Evolutionary conservation across 2,797 vertebrate species (phyloP).

Genomic region (Scleropages formosus): DNA sequence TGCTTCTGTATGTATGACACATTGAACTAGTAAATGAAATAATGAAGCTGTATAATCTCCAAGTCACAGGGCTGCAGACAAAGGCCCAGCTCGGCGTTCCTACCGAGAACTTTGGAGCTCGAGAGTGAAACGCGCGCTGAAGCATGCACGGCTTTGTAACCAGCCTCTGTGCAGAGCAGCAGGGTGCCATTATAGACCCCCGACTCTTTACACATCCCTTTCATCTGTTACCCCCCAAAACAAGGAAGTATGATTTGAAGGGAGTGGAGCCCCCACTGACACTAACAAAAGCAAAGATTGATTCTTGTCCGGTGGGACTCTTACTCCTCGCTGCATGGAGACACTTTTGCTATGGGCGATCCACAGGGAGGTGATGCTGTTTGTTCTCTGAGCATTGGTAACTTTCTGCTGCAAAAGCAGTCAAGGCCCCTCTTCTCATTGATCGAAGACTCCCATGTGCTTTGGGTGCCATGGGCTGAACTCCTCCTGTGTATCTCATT

Average conservation of each 20-base stretch:
- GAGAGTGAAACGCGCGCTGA: not conserved
- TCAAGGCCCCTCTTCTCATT: no score
- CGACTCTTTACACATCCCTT: slow-evolving; percentile 36
- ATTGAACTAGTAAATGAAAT: no score
- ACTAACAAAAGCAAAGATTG: slow-evolving; percentile 7
- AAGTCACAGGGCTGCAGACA: not conserved
- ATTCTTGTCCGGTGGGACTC: slow-evolving; percentile 15
- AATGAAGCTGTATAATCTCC: not conserved
- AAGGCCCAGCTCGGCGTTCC: not conserved
- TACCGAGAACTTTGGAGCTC: slow-evolving; percentile 33
- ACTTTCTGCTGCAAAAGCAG: not conserved
- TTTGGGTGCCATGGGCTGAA: not conserved
- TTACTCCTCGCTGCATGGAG: not conserved
- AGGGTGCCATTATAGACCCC: slow-evolving; percentile 41
- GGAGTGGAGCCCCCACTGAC: slow-evolving; percentile 15
- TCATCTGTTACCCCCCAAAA: not conserved
- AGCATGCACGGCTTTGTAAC: slow-evolving; percentile 39
- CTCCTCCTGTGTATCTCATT: not conserved
- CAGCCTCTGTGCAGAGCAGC: slow-evolving; percentile 40
- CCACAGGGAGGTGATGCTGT: not conserved
- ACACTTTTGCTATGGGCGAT: not conserved
- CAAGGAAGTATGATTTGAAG: slow-evolving; percentile 31
- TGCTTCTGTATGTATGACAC: no score
- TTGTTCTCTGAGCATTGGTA: not conserved
- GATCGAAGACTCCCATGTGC: no score